Percentiles rank a stretch among this genome's conserved stretches.
These are phyloP conservation scores for Trichonephila clavata DNA, from an alignment of 1,140 invertebrate genomes.

Conservation along the genomic window DNA sequence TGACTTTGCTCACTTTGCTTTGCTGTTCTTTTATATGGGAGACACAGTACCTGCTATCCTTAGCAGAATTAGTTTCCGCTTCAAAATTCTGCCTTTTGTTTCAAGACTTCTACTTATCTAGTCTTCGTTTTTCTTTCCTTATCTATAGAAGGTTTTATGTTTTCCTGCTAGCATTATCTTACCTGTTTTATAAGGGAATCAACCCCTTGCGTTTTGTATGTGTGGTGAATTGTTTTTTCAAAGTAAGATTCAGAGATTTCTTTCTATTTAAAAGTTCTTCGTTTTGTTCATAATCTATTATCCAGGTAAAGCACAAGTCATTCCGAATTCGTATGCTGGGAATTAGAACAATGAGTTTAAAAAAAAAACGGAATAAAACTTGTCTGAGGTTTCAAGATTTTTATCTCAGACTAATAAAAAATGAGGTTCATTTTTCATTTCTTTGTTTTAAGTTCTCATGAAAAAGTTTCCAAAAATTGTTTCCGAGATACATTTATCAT, in stretches of 20 bases:
- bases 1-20: constrained; percentile 37
- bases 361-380: neutral
- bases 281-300: neutral
- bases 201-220: neutral
- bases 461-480: neutral
- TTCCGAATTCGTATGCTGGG: neutral
- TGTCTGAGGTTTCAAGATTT: neutral
- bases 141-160: constrained; percentile 18
- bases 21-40: constrained; percentile 24
- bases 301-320: neutral
- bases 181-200: neutral
- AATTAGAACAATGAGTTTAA: neutral
- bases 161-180: constrained; percentile 22
- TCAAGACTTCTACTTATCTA: constrained; percentile 47
- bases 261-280: neutral
- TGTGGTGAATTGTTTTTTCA: constrained; percentile 1
- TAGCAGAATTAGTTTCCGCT: constrained; percentile 57
- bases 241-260: neutral
- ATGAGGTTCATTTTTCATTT: neutral
- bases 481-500: neutral
- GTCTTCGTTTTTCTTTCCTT: constrained; percentile 34
- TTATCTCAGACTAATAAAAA: neutral
- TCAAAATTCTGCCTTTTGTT: constrained; percentile 48
- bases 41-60: constrained; percentile 45
- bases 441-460: neutral